Percentiles rank a stretch among this genome's conserved stretches.
Evolutionary conservation across 1,140 invertebrate genomes (phyloP).

Genomic region (Pachypeltis micranthus): DNA sequence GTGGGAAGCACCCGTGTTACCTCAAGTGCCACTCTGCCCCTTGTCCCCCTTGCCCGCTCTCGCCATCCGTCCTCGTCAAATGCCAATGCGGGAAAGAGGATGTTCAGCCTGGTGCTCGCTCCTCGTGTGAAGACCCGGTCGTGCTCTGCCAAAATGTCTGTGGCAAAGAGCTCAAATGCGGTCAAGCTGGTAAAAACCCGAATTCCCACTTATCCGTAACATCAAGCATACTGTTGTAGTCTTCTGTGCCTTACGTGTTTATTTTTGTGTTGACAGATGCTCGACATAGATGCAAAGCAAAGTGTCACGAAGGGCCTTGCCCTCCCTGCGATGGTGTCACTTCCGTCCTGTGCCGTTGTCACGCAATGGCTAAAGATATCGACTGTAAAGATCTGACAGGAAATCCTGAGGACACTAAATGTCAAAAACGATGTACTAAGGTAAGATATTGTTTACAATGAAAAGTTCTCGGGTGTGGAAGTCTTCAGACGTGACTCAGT

Average conservation of each 20-base stretch:
- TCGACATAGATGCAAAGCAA: conserved; percentile 42
- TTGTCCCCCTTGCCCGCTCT: conserved; percentile 45
- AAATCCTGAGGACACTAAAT: conserved; percentile 58
- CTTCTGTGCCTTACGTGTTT: no score
- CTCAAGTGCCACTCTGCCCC: conserved; percentile 53
- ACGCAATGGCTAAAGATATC: conserved; percentile 69
- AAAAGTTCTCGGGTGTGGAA: no score
- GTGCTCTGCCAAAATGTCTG: conserved; percentile 74
- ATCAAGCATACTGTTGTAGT: no score
- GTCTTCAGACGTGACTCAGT: no score
- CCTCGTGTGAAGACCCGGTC: conserved; percentile 70
- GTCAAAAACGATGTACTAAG: conserved; percentile 80
- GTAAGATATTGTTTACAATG: no score
- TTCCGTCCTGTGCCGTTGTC: conserved; percentile 76
- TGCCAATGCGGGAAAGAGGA: conserved; percentile 76
- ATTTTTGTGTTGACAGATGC: neutral
- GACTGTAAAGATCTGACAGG: conserved; percentile 59
- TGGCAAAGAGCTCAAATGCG: conserved; percentile 65
- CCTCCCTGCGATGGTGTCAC: conserved; percentile 68
- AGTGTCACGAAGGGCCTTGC: conserved; percentile 75
- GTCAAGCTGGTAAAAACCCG: conserved; percentile 50
- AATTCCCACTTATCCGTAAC: no score
- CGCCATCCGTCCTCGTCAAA: conserved; percentile 49
- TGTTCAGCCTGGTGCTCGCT: conserved; percentile 39
- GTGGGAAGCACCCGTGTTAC: conserved; percentile 65